Percentiles rank a stretch among this genome's conserved stretches.
These are phyloP conservation scores for Zaprionus nigranus DNA, from an alignment of 1,140 invertebrate species.

Conservation along the genomic window DNA sequence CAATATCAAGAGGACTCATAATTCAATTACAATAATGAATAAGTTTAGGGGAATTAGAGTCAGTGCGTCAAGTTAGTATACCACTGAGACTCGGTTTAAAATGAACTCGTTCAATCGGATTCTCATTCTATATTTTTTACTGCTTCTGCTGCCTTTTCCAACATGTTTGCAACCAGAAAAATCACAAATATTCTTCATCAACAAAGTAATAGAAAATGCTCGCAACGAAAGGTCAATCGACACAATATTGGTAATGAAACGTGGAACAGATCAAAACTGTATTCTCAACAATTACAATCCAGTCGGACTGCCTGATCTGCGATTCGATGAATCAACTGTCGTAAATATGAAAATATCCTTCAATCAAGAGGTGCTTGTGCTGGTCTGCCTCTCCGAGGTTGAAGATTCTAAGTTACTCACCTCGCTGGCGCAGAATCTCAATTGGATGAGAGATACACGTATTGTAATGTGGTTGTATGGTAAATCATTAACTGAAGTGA, in stretches of 20 bases:
- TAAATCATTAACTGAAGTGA: not conserved
- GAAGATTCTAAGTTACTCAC: not conserved
- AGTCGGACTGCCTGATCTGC: not conserved
- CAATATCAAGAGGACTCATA: too few relatives aligned
- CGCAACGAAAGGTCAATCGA: not conserved
- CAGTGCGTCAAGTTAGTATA: too few relatives aligned
- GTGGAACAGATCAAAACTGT: not conserved
- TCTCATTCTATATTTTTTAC: too few relatives aligned
- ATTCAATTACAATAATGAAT: too few relatives aligned
- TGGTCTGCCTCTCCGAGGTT: not conserved
- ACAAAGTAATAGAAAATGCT: not conserved
- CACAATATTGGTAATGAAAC: not conserved
- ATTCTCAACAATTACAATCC: not conserved
- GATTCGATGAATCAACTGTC: not conserved
- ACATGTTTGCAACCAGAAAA: not conserved
- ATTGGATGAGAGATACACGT: conserved; percentile 5
- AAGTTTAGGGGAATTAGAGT: too few relatives aligned
- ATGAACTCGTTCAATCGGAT: too few relatives aligned
- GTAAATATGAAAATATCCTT: not conserved
- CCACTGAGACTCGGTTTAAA: too few relatives aligned
- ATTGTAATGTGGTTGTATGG: conserved; percentile 3
- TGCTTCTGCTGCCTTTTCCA: not conserved
- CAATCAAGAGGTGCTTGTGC: not conserved
- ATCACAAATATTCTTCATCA: not conserved
- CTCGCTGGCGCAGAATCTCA: not conserved